These are phyloP conservation scores for Oxygymnocypris stewartii DNA, from an alignment of 2,113 vertebrate species.

Conservation along the genomic window DNA sequence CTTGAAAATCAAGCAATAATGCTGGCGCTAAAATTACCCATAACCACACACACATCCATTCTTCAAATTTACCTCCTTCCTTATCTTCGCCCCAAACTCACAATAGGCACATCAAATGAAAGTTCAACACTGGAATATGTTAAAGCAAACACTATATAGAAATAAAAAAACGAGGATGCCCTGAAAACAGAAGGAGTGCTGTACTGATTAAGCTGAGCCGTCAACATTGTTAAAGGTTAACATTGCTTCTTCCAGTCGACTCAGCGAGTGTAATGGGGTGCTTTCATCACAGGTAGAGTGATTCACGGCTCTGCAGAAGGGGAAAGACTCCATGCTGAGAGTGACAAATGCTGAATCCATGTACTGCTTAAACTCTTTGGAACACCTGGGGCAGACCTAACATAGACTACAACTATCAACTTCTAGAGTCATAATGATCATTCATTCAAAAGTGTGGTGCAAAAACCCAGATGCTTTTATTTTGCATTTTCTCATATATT, in stretches of 20 bases:
- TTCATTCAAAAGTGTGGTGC: not conserved
- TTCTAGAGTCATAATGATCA: not conserved
- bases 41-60: not conserved
- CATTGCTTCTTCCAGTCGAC: constrained; percentile 47
- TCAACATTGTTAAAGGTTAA: constrained; percentile 67
- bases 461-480: too few species aligned
- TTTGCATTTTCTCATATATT: too few species aligned
- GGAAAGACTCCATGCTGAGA: constrained; percentile 18
- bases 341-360: not conserved
- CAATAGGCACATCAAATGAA: constrained; percentile 1
- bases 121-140: constrained; percentile 6
- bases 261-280: constrained; percentile 42
- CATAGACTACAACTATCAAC: not conserved
- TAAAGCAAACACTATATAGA: constrained; percentile 18
- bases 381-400: not conserved
- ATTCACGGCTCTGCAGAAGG: not conserved
- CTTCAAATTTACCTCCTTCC: not conserved
- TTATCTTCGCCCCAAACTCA: not conserved
- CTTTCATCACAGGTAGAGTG: constrained; percentile 58
- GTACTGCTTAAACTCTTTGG: not conserved
- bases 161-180: constrained; percentile 32
- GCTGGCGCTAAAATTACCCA: not conserved
- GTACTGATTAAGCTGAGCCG: constrained; percentile 57
- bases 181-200: constrained; percentile 43
- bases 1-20: not conserved